Percentiles rank a stretch among this genome's conserved stretches.
Evolutionary conservation across 2,797 vertebrate species (phyloP).

Genomic region (Chaetodon trifasciatus): DNA sequence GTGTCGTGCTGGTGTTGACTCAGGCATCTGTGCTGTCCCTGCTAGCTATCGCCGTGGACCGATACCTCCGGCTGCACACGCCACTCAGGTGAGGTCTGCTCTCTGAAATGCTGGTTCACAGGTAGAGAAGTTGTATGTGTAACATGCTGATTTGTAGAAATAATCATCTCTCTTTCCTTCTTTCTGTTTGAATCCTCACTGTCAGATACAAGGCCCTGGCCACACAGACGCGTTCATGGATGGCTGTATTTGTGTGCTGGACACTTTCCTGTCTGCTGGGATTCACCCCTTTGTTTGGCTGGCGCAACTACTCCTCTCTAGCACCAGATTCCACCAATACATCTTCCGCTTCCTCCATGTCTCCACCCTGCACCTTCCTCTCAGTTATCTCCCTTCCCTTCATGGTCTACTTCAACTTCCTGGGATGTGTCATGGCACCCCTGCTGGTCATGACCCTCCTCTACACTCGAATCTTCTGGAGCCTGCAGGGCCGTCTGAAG

Average conservation of each 20-base stretch:
- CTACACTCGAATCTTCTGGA: slow-evolving; percentile 85
- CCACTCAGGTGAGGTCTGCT: slow-evolving; percentile 74
- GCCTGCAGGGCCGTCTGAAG: slow-evolving; percentile 83
- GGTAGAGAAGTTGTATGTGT: not conserved
- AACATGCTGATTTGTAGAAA: not conserved
- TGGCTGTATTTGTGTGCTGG: slow-evolving; percentile 87
- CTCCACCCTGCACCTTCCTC: slow-evolving; percentile 76
- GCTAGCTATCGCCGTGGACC: slow-evolving; percentile 89
- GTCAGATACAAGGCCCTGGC: slow-evolving; percentile 87
- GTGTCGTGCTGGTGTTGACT: slow-evolving; percentile 86
- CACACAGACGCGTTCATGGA: slow-evolving; percentile 83
- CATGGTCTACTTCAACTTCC: slow-evolving; percentile 90
- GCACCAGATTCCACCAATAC: slow-evolving; percentile 28
- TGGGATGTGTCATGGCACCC: slow-evolving; percentile 86
- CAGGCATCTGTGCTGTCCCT: slow-evolving; percentile 91
- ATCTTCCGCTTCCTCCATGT: slow-evolving; percentile 12
- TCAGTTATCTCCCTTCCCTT: slow-evolving; percentile 86
- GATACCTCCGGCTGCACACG: slow-evolving; percentile 88
- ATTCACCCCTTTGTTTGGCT: slow-evolving; percentile 88
- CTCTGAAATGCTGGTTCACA: not conserved
- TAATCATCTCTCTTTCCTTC: not conserved
- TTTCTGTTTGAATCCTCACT: not conserved
- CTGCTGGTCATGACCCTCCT: slow-evolving; percentile 87
- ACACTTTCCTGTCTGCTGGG: slow-evolving; percentile 85
- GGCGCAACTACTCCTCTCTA: slow-evolving; percentile 70